Percentiles rank a stretch among this genome's conserved stretches.
phyloP scores from a whole-genome alignment of 2,888 invertebrate genomes.

The Sthenelais limicola region DNA sequence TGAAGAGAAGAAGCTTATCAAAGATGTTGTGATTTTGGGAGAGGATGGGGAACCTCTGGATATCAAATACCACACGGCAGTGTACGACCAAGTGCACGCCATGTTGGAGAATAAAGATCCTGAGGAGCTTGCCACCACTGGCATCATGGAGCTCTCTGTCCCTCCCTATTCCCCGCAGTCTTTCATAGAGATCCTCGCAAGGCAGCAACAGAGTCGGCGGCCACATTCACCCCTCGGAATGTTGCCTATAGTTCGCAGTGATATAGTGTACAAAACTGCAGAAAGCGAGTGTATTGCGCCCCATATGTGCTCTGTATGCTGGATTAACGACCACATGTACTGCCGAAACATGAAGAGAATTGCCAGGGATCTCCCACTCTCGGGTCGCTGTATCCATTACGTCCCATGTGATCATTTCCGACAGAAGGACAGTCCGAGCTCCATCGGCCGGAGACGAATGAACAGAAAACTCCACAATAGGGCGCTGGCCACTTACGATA shows the following conservation, averaged over 20 bases:
- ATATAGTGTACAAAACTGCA: constrained; percentile 13
- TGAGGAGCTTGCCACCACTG: constrained; percentile 22
- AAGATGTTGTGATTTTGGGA: constrained; percentile 20
- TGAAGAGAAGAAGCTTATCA: constrained; percentile 15
- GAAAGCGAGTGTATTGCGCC: constrained; percentile 45
- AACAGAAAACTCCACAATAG: too few species aligned
- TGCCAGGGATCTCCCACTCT: constrained; percentile 40
- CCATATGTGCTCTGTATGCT: constrained; percentile 50
- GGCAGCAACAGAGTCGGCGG: constrained; percentile 10
- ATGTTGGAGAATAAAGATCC: constrained; percentile 7
- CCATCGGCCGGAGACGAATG: constrained; percentile 13
- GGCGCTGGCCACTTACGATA: too few species aligned
- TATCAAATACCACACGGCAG: neutral
- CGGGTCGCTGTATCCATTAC: constrained; percentile 49
- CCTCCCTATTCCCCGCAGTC: constrained; percentile 22
- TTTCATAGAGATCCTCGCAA: constrained; percentile 18
- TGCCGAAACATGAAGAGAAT: constrained; percentile 49
- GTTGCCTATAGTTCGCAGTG: neutral
- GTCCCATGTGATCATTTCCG: constrained; percentile 46
- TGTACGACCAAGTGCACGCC: constrained; percentile 21
- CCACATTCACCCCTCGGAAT: neutral
- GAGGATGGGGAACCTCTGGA: constrained; percentile 24
- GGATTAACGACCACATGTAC: constrained; percentile 52
- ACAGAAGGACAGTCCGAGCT: constrained; percentile 14
- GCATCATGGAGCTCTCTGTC: constrained; percentile 1